Conservation (phyloP, 2,113 vertebrate genomes). For the Climacteris rufus region DNA sequence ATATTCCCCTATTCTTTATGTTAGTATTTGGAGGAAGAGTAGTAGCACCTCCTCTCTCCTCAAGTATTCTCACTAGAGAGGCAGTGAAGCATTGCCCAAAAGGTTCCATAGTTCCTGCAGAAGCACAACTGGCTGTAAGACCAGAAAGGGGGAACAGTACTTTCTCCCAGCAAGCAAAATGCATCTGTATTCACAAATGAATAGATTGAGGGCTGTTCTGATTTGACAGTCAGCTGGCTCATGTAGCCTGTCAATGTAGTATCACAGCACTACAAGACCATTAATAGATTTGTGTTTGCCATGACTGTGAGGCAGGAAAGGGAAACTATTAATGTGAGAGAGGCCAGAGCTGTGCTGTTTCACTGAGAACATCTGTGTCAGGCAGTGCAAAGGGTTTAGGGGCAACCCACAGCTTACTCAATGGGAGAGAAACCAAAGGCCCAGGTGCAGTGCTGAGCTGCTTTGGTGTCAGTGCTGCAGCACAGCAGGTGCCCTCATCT, state of each 20-base stretch:
- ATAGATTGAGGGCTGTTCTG: background rate
- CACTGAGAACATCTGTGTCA: accelerated
- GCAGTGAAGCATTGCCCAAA: background rate
- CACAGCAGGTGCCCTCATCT: background rate
- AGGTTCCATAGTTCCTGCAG: background rate
- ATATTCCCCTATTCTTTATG: background rate
- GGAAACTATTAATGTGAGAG: background rate
- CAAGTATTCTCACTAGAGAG: background rate
- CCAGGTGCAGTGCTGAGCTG: background rate
- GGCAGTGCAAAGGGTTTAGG: background rate
- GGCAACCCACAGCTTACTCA: background rate
- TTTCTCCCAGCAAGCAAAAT: background rate
- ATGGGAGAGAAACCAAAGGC: background rate
- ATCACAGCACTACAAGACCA: background rate
- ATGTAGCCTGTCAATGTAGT: background rate
- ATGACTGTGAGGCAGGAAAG: background rate
- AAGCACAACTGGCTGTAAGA: background rate
- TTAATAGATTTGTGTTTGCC: background rate
- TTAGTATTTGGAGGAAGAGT: background rate
- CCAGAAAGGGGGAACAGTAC: background rate
- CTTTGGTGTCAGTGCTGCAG: background rate
- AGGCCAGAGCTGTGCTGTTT: background rate
- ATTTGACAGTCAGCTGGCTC: background rate
- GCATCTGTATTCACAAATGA: background rate
- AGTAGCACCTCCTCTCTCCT: background rate